Conservation (phyloP, 2,797 vertebrate genomes). For the Mustela erminea region DNA sequence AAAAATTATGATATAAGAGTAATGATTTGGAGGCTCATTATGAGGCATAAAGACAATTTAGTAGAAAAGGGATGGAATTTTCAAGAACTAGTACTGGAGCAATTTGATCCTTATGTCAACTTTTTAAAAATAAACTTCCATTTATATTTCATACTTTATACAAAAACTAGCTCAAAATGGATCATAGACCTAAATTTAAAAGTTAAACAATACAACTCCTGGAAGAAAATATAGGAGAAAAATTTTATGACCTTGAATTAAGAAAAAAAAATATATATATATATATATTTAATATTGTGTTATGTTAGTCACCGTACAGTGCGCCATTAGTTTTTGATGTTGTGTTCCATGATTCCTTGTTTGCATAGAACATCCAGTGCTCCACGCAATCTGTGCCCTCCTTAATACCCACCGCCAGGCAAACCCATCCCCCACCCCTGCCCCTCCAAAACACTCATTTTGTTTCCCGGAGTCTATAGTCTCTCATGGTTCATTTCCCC, state of each 20-base stretch:
- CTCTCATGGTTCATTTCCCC: too few species aligned
- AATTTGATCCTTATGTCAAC: not conserved
- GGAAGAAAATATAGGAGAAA: not conserved
- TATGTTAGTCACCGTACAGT: too few species aligned
- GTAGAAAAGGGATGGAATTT: not conserved
- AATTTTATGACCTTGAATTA: not conserved
- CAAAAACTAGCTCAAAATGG: not conserved
- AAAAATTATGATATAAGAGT: not conserved
- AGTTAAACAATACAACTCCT: not conserved
- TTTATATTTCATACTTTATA: not conserved
- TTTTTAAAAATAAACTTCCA: not conserved
- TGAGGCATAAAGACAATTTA: not conserved
- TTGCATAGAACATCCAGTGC: too few species aligned
- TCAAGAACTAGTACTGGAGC: not conserved
- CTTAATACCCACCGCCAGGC: too few species aligned
- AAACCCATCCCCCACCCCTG: too few species aligned
- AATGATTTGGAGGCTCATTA: not conserved
- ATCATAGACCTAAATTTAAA: not conserved
- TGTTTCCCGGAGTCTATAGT: too few species aligned
- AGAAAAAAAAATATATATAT: too few species aligned
- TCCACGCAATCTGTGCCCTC: too few species aligned
- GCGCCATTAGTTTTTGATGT: too few species aligned
- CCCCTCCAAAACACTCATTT: too few species aligned
- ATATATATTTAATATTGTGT: too few species aligned
- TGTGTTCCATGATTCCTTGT: too few species aligned